Evolutionary conservation across 2,888 invertebrate genomes (phyloP).

Genomic region (Zaprionus bogoriensis): DNA sequence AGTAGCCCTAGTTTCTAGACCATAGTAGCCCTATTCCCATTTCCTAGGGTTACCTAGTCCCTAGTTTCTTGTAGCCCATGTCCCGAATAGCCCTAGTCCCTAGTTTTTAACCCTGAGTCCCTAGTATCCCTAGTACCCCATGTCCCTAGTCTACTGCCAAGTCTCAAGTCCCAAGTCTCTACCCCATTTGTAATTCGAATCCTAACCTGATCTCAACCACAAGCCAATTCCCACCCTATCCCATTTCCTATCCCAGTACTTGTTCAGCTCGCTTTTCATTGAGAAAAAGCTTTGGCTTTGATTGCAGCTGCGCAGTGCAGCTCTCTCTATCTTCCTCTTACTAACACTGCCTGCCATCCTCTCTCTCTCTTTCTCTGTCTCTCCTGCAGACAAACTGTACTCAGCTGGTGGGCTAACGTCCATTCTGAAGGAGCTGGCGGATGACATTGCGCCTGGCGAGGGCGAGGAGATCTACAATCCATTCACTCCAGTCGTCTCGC

Average conservation of each 20-base stretch:
- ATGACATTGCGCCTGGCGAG: conserved; percentile 82
- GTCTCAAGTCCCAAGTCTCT: too few relatives aligned
- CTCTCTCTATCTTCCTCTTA: neutral
- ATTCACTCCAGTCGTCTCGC: conserved; percentile 83
- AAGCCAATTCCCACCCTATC: neutral
- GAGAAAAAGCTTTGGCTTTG: conserved; percentile 46
- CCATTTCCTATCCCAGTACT: neutral
- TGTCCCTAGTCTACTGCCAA: too few relatives aligned
- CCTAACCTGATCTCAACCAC: too few relatives aligned
- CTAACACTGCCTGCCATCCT: conserved; percentile 8
- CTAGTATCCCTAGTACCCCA: too few relatives aligned
- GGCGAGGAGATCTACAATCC: conserved; percentile 83
- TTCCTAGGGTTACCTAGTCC: too few relatives aligned
- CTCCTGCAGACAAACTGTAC: conserved; percentile 80
- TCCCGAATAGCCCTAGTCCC: too few relatives aligned
- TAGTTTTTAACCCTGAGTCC: too few relatives aligned
- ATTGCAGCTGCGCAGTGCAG: conserved; percentile 46
- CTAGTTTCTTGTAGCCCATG: too few relatives aligned
- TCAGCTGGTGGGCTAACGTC: conserved; percentile 82
- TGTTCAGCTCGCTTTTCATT: conserved; percentile 29
- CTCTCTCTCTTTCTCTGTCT: neutral
- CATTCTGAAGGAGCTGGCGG: conserved; percentile 82
- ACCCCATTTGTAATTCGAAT: too few relatives aligned
- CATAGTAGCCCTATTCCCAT: too few relatives aligned
- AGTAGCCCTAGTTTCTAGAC: too few relatives aligned